Conservation (phyloP, 2,113 vertebrate species). For the Himantopus leucocephalus region DNA sequence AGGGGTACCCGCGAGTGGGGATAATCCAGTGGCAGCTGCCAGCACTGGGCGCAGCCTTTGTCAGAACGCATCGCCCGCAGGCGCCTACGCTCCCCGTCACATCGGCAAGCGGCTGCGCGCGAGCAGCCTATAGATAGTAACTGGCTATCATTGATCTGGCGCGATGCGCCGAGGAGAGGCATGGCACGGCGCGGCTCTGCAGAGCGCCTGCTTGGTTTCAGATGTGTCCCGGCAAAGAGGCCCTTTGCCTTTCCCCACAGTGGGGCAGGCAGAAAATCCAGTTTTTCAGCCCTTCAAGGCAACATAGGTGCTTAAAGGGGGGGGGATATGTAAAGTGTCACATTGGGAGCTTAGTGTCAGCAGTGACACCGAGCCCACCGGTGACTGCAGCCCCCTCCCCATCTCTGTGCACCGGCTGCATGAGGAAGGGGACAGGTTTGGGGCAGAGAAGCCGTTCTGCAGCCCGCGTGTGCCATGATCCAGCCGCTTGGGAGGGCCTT, state of each 20-base stretch:
- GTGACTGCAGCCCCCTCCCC: neutral
- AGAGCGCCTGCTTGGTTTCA: neutral
- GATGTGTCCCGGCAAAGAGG: neutral
- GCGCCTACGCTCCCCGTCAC: neutral
- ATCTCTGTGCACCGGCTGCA: neutral
- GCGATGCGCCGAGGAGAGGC: neutral
- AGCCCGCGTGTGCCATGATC: neutral
- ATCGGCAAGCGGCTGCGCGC: rapidly evolving
- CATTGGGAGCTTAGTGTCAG: neutral
- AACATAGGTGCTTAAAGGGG: too few species aligned
- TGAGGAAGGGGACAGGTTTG: neutral
- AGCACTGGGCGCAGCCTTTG: neutral
- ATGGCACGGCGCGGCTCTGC: neutral
- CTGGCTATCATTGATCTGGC: neutral
- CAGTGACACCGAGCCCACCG: neutral
- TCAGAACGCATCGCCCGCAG: rapidly evolving
- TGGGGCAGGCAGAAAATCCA: neutral
- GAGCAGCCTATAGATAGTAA: neutral
- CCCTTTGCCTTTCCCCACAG: neutral
- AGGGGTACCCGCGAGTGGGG: rapidly evolving
- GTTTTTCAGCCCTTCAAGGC: neutral
- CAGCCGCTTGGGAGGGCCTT: rapidly evolving
- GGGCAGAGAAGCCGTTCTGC: neutral
- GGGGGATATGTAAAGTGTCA: neutral
- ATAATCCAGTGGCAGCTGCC: neutral